Percentiles rank a stretch among this genome's conserved stretches.
These are phyloP conservation scores for Salarias fasciatus DNA, from an alignment of 2,797 vertebrate species.

Conservation along the genomic window DNA sequence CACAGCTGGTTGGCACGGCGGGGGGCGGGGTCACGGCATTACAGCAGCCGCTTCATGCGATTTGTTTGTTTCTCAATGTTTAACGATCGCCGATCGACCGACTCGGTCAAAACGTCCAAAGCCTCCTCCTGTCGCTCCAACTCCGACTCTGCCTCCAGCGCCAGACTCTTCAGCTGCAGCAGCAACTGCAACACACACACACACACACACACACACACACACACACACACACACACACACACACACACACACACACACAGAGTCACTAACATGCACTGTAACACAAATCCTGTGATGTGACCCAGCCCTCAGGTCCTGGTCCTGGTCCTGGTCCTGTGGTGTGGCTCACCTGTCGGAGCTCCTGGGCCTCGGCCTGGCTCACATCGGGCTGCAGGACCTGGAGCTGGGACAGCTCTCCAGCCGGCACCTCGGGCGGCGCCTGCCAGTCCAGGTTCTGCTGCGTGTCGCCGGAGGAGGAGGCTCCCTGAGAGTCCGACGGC, in stretches of 20 bases:
- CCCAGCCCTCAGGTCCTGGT: too few species aligned
- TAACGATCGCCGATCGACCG: constrained; percentile 85
- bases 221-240: neutral
- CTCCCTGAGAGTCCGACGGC: constrained; percentile 24
- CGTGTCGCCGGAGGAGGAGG: too few species aligned
- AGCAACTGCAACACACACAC: constrained; percentile 84
- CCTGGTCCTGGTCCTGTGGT: too few species aligned
- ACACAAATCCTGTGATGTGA: neutral
- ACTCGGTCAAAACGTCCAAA: constrained; percentile 84
- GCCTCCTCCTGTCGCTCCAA: constrained; percentile 92
- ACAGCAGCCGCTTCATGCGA: constrained; percentile 88
- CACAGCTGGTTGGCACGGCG: too few species aligned
- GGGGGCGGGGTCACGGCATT: constrained; percentile 35
- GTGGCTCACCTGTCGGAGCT: constrained; percentile 90
- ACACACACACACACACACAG: constrained; percentile 1
- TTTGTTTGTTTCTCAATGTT: constrained; percentile 88
- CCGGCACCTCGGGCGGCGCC: constrained; percentile 74
- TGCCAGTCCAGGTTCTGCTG: constrained; percentile 59
- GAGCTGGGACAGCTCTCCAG: constrained; percentile 78
- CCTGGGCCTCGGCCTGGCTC: constrained; percentile 88
- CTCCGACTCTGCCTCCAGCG: constrained; percentile 90
- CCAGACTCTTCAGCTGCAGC: constrained; percentile 89
- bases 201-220: neutral
- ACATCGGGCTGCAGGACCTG: constrained; percentile 83
- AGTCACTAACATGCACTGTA: constrained; percentile 1